These are phyloP conservation scores for Andrena trimmerana DNA, from an alignment of 2,888 invertebrate genomes.

Conservation along the genomic window DNA sequence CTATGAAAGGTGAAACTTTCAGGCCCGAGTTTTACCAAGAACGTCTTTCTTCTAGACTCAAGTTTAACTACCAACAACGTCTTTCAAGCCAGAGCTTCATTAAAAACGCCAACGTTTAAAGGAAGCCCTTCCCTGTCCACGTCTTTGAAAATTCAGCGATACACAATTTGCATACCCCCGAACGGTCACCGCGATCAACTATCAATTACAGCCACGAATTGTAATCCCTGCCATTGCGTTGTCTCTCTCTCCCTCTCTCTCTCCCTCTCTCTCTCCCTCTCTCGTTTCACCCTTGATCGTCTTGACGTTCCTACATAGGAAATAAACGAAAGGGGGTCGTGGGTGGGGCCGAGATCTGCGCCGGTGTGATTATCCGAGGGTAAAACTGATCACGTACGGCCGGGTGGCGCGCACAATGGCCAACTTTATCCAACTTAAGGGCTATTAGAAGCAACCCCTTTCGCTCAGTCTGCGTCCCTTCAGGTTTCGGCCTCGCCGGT, in stretches of 20 bases:
- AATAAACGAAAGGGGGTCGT: slow-evolving; percentile 57
- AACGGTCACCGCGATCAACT: slow-evolving; percentile 31
- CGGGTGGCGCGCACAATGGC: slow-evolving; percentile 73
- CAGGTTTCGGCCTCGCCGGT: slow-evolving; percentile 55
- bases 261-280: slow-evolving; percentile 23
- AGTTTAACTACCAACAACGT: background rate
- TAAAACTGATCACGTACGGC: slow-evolving; percentile 75
- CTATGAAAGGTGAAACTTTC: slow-evolving; percentile 2
- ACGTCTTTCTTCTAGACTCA: background rate
- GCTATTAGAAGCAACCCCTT: slow-evolving; percentile 73
- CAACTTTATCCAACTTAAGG: slow-evolving; percentile 75
- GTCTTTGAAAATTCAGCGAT: slow-evolving; percentile 17
- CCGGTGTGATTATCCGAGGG: slow-evolving; percentile 71
- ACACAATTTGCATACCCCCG: slow-evolving; percentile 9
- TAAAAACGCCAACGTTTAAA: background rate
- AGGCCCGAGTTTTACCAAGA: background rate
- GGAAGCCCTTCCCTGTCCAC: too few relatives aligned
- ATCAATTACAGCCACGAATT: slow-evolving; percentile 51
- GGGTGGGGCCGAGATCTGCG: slow-evolving; percentile 53
- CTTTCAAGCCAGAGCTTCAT: background rate
- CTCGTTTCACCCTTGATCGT: slow-evolving; percentile 25
- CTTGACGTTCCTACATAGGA: slow-evolving; percentile 46
- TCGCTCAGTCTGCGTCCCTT: slow-evolving; percentile 70
- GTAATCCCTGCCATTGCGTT: slow-evolving; percentile 36
- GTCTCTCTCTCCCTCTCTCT: slow-evolving; percentile 6